Evolutionary conservation across 2,113 vertebrate species (phyloP), one percentile per base, ranked within the genome.

Genomic region (Ailuropoda melanoleuca): DNA sequence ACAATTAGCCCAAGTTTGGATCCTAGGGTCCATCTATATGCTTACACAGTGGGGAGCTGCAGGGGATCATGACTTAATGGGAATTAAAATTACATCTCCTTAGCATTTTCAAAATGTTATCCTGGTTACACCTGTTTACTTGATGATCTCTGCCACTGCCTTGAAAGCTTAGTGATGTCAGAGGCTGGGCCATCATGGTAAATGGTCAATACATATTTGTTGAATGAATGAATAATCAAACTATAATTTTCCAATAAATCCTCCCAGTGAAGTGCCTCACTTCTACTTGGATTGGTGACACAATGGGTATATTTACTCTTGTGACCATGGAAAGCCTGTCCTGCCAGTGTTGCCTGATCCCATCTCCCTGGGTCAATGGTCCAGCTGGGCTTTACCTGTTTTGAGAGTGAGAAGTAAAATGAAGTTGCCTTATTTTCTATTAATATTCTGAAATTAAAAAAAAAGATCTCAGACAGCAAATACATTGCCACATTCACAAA

Each of bases 171-270:
- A 89, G 48, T 84, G 87, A 95, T 2, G 34, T 68, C 62, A 96
- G 78, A 88, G 50, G 29, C 72, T 55, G 13, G 46, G 43, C 87
- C 84, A 70, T 31, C 8, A 50, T 7, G 58, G 74, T 10, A n/a
- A 62, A 68, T 31, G 19, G 17, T 77, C 84, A 90, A 93, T 48
- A 64, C 2, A 23, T 46, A 93, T 84, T 83, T 88, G 80, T 80
- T 81, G 58, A 88, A 85, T 85, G 84, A 93, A 90, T 92, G 68
- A 85, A 53, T 77, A 85, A 70, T 83, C 26, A 60, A 82, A 78
- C 72, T 87, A 77, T 82, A n/a, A 74, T 64, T 93, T 95, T 90
- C 80, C 34, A 95, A 90, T 92, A 87, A 94, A 90, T 93, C 62
- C 53, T 24, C 29, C 56, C 26, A 43, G 14, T 68, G 29, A 72